A percentile compares a stretch with the other conserved stretches of the same genome.
phyloP scores from a whole-genome alignment of 1,140 invertebrate genomes.

The Calephelis virginiensis region DNA sequence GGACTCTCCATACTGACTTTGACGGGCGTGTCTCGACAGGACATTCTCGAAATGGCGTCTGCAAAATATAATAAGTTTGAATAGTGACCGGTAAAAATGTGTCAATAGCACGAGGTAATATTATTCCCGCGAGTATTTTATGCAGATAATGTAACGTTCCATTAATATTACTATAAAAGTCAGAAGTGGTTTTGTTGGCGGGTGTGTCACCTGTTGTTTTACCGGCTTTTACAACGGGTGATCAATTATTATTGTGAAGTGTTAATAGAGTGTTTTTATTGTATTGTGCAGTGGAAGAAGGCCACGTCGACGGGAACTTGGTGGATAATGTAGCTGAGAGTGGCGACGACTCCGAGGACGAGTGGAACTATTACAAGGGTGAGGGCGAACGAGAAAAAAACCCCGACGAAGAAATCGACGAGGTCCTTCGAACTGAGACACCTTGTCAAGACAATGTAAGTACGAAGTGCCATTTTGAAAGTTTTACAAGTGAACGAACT shows the following conservation, averaged over 20 bases:
- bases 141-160: slow-evolving; percentile 6
- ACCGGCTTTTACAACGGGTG: slow-evolving; percentile 1
- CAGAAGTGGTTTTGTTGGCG: not conserved
- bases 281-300: slow-evolving; percentile 61
- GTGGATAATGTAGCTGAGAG: slow-evolving; percentile 87
- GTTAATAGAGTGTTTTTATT: slow-evolving; percentile 37
- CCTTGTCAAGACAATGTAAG: slow-evolving; percentile 74
- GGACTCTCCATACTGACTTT: slow-evolving; percentile 32
- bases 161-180: slow-evolving; percentile 11
- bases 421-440: slow-evolving; percentile 66
- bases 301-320: slow-evolving; percentile 71
- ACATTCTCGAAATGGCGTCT: slow-evolving; percentile 72
- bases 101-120: slow-evolving; percentile 39
- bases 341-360: slow-evolving; percentile 86
- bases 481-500: not conserved
- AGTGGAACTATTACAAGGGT: slow-evolving; percentile 87
- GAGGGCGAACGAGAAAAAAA: slow-evolving; percentile 75
- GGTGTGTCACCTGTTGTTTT: slow-evolving; percentile 40
- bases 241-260: not conserved
- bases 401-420: slow-evolving; percentile 60
- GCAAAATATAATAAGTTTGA: slow-evolving; percentile 64
- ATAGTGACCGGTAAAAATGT: slow-evolving; percentile 70
- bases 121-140: slow-evolving; percentile 29
- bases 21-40: slow-evolving; percentile 63
- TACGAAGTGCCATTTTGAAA: slow-evolving; percentile 4